Conservation (phyloP, 2,113 vertebrate genomes). For the Apaloderma vittatum region DNA sequence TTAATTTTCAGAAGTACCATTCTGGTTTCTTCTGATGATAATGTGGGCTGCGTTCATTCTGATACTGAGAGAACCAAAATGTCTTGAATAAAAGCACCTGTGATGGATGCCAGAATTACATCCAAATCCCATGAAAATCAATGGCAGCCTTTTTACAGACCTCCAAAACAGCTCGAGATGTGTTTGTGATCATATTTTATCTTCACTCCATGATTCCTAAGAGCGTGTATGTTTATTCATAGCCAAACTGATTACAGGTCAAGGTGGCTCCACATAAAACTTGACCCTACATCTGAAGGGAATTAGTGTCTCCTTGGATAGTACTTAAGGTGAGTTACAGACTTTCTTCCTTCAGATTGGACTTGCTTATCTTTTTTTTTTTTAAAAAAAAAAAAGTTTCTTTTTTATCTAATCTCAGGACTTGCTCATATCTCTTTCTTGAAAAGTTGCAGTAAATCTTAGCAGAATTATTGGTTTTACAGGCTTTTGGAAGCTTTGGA, state of each 20-base stretch:
- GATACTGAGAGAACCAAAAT: neutral
- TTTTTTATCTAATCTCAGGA: constrained; percentile 38
- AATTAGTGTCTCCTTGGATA: constrained; percentile 43
- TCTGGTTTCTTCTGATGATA: constrained; percentile 7
- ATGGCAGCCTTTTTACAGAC: neutral
- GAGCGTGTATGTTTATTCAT: constrained; percentile 37
- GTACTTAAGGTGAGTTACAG: constrained; percentile 39
- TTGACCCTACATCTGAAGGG: constrained; percentile 18
- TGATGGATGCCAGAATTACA: constrained; percentile 1
- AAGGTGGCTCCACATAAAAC: constrained; percentile 8
- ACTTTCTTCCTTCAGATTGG: constrained; percentile 3
- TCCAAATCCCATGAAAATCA: constrained; percentile 23
- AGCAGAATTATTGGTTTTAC: constrained; percentile 63
- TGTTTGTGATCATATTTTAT: constrained; percentile 2
- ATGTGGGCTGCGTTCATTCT: neutral
- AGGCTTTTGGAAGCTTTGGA: constrained; percentile 51
- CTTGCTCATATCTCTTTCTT: constrained; percentile 22
- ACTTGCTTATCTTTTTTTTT: constrained; percentile 29
- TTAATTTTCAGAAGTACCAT: constrained; percentile 11
- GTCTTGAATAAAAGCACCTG: neutral
- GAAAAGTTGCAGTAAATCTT: constrained; percentile 53
- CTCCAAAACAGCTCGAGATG: neutral
- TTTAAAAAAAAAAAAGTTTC: neutral
- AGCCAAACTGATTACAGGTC: constrained; percentile 19
- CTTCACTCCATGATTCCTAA: neutral